Conservation (phyloP, 2,888 invertebrate genomes). For the Candidula unifasciata region DNA sequence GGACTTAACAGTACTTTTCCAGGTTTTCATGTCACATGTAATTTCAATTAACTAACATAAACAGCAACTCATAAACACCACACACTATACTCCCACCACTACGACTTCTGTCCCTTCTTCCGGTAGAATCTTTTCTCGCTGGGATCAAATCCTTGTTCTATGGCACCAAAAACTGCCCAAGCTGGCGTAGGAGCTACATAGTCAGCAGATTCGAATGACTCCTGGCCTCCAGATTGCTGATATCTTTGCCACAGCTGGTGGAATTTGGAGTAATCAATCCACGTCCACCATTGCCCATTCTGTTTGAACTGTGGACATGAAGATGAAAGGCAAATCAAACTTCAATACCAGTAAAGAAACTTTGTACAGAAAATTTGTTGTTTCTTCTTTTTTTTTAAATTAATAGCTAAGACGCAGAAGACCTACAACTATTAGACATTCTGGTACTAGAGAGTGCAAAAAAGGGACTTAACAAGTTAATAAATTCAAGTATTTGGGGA, state of each 20-base stretch:
- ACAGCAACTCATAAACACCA: neutral
- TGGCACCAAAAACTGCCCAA: slow-evolving; percentile 81
- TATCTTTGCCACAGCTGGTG: slow-evolving; percentile 78
- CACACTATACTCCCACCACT: neutral
- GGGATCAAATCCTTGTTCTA: slow-evolving; percentile 81
- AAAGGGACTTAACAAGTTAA: no score
- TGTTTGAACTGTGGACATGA: slow-evolving; percentile 78
- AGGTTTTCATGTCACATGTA: no score
- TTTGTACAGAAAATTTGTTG: no score
- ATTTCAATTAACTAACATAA: no score
- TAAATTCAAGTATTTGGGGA: no score
- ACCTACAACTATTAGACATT: no score
- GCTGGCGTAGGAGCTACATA: slow-evolving; percentile 80
- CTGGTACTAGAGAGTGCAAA: no score
- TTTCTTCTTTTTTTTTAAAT: no score
- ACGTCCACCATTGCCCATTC: slow-evolving; percentile 81
- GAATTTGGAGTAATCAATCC: slow-evolving; percentile 82
- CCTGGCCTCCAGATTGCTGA: slow-evolving; percentile 73
- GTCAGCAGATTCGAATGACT: slow-evolving; percentile 80
- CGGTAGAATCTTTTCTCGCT: slow-evolving; percentile 79
- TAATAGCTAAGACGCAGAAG: no score
- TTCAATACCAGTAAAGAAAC: neutral
- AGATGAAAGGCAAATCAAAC: neutral
- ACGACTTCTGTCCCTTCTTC: slow-evolving; percentile 66
- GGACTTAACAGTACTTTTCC: no score